phyloP scores from a whole-genome alignment of 2,113 vertebrate genomes.

The Chunga burmeisteri region DNA sequence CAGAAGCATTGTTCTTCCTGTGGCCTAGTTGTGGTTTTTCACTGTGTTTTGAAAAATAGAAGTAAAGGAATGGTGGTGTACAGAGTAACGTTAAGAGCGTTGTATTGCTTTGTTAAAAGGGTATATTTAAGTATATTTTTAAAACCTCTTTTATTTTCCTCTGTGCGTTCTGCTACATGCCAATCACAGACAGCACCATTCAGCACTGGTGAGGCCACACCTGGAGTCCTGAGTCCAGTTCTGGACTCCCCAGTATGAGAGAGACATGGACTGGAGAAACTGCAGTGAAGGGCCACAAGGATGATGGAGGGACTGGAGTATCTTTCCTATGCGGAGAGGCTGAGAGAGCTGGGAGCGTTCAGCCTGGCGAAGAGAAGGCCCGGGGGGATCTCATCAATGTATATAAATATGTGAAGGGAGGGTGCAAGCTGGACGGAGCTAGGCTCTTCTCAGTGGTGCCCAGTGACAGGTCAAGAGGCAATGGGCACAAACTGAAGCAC shows the following conservation, averaged over 20 bases:
- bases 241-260: not conserved
- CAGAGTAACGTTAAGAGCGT: not conserved
- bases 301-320: not conserved
- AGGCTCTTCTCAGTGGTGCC: not conserved
- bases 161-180: not conserved
- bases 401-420: not conserved
- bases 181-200: fast-evolving
- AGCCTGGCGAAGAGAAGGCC: not conserved
- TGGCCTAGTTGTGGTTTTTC: not conserved
- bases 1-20: not conserved
- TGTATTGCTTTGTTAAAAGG: not conserved
- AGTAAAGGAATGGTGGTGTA: not conserved
- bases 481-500: not conserved
- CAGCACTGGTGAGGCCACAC: not conserved
- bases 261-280: not conserved
- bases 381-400: not conserved
- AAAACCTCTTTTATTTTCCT: not conserved
- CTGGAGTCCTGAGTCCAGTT: not conserved
- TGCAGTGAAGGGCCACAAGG: fast-evolving
- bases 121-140: not conserved
- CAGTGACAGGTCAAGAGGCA: not conserved
- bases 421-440: not conserved
- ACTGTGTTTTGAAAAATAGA: fast-evolving
- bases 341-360: not conserved
- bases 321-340: not conserved